These are phyloP conservation scores for Melanocharis versteri DNA, from an alignment of 2,113 vertebrate genomes.

Conservation along the genomic window DNA sequence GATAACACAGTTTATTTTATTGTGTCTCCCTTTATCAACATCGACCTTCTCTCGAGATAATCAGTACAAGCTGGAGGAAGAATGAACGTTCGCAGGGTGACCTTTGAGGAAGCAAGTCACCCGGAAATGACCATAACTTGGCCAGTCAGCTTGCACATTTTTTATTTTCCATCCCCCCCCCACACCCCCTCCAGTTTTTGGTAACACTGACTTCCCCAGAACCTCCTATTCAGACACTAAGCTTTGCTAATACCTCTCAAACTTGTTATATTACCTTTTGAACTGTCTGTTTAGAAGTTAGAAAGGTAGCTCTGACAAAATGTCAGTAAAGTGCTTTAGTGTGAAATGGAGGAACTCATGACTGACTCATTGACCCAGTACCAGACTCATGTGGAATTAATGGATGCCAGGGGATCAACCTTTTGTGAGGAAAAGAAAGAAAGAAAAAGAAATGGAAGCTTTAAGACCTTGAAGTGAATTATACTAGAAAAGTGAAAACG, in stretches of 20 bases:
- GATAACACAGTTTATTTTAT: slow-evolving; percentile 73
- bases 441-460: slow-evolving; percentile 81
- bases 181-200: background rate
- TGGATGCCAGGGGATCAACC: slow-evolving; percentile 82
- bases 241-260: slow-evolving; percentile 68
- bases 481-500: slow-evolving; percentile 82
- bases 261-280: slow-evolving; percentile 77
- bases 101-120: slow-evolving; percentile 80
- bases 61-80: slow-evolving; percentile 76
- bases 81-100: slow-evolving; percentile 68
- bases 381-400: slow-evolving; percentile 85
- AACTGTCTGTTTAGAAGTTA: slow-evolving; percentile 73
- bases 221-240: slow-evolving; percentile 54
- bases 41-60: slow-evolving; percentile 72
- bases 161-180: background rate
- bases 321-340: slow-evolving; percentile 84
- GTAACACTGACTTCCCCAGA: slow-evolving; percentile 48
- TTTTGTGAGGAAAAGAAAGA: slow-evolving; percentile 66
- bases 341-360: slow-evolving; percentile 82
- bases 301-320: slow-evolving; percentile 83
- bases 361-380: slow-evolving; percentile 89
- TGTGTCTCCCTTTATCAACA: slow-evolving; percentile 79
- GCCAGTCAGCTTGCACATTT: slow-evolving; percentile 59
- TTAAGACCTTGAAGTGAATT: slow-evolving; percentile 84
- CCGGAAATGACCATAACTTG: slow-evolving; percentile 71